Base-by-base conservation (phyloP, 2,888 invertebrate genomes). In the Cheiracanthium punctorium region DNA sequence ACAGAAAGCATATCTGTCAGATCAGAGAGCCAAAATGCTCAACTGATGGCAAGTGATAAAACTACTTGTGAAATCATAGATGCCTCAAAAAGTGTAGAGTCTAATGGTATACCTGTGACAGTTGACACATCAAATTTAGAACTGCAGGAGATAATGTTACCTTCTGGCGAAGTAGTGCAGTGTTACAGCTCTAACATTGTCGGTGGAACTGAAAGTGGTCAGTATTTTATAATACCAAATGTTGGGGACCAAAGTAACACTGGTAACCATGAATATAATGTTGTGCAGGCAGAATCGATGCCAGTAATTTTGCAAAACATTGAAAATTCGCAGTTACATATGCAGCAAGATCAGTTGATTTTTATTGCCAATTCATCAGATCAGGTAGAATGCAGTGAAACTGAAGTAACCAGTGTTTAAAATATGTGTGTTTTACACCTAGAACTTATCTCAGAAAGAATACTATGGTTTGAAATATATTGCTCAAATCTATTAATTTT, bases 181-280 rank as follows among this genome's bases (percentile, higher is more conserved):
- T 86, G 85, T 20, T 86, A 75, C 7, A 75, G 71, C 8, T 86
- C 85, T 4, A 86, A 33, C 41, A 24, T 86, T 7, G 70, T 79
- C 20, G 80, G 70, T 48, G 70, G 79, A 20, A 30, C 37, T 20
- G 80, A 80, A 30, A 10, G 28, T 28, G 71, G 71, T 7, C 85
- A 80, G 37, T 86, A 86, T 74, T 86, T 75, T 48, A 80, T 86
- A 7, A 86, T 86, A 28, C 85, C 85, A 8, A 86, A 75, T 71
- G 75, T 75, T 8, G 32, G 43, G 24, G 85, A 80, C 29, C 80
- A 75, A 43, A 74, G 14, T 65, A 41, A 33, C 1, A 29, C 10
- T 33, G 64, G 29, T 2, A 75, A 86, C 48, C 75, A 80, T 65
- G 75, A 85, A n/a, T 85, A 85, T 37, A 85, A 69, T 75, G 80